Percentiles rank a stretch among this genome's conserved stretches.
Evolutionary conservation across 2,797 vertebrate genomes (phyloP).

Genomic region (Bradypodion ventrale): DNA sequence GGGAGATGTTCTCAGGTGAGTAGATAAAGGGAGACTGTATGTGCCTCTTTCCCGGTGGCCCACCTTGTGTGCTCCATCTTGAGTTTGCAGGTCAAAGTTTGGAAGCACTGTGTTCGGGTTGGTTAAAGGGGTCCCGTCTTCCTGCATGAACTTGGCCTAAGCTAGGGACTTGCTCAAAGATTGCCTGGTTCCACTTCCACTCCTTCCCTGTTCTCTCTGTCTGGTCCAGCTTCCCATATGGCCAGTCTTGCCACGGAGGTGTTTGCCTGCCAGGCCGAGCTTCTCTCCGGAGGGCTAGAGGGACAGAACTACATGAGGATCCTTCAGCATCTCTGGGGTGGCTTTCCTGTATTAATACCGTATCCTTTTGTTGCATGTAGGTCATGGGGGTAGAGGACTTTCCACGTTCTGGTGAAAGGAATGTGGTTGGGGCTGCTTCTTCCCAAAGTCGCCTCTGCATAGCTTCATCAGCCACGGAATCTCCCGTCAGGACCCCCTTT

Average conservation of each 20-base stretch:
- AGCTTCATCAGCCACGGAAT: not conserved
- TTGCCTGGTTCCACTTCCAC: no score
- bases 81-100: not conserved
- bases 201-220: not conserved
- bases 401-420: not conserved
- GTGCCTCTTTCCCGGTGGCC: rapidly evolving
- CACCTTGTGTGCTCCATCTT: no score
- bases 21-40: not conserved
- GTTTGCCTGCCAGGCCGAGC: constrained; percentile 77
- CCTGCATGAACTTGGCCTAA: not conserved
- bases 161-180: not conserved
- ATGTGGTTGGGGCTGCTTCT: no score
- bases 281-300: constrained; percentile 80
- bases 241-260: constrained; percentile 82
- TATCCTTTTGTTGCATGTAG: constrained; percentile 76
- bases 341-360: constrained; percentile 87
- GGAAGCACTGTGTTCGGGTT: no score
- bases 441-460: not conserved
- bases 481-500: not conserved
- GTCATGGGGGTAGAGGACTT: not conserved
- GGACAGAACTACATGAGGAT: constrained; percentile 75
- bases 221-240: constrained; percentile 81
- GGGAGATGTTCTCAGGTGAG: constrained; percentile 94
- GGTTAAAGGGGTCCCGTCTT: no score
- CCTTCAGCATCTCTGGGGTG: constrained; percentile 78